Conservation (phyloP, 53 echinoderm and acorn worm species). For the Arbacia lixula region DNA sequence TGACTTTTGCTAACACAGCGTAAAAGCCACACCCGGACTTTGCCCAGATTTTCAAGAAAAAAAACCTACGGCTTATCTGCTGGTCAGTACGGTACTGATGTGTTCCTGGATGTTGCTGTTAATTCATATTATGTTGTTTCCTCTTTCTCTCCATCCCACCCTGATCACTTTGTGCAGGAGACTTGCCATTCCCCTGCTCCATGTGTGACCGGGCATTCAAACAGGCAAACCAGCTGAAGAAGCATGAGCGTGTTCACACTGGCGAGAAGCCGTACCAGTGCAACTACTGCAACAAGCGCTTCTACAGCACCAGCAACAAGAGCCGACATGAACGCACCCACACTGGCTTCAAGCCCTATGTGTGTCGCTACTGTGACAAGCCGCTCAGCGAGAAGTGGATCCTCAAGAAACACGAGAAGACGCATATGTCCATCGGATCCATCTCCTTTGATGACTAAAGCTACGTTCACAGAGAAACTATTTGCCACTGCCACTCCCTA, state of each 20-base stretch:
- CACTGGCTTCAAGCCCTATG: slow-evolving; percentile 51
- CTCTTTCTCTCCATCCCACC: not conserved
- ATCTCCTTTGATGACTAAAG: slow-evolving; percentile 63
- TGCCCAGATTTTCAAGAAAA: no score
- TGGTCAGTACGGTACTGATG: no score
- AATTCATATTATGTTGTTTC: not conserved
- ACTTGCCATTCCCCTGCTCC: slow-evolving; percentile 51
- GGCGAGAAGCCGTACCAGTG: slow-evolving; percentile 63
- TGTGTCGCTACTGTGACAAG: slow-evolving; percentile 36
- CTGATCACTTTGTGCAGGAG: slow-evolving; percentile 22
- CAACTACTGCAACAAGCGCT: slow-evolving; percentile 58
- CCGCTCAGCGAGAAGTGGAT: slow-evolving; percentile 56
- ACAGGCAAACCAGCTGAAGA: slow-evolving; percentile 49
- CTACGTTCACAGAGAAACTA: no score
- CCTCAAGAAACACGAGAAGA: slow-evolving; percentile 41
- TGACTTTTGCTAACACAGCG: no score
- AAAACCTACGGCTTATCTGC: no score
- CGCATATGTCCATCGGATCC: slow-evolving; percentile 23
- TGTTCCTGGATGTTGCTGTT: not conserved
- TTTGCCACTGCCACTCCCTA: no score
- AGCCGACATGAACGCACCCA: slow-evolving; percentile 51
- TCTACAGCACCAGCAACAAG: slow-evolving; percentile 56
- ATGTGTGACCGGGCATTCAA: slow-evolving; percentile 62
- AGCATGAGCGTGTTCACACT: slow-evolving; percentile 63
- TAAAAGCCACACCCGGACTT: no score